Base-by-base conservation (phyloP, 2,797 vertebrate species). In the Ctenochaetus hawaiiensis region DNA sequence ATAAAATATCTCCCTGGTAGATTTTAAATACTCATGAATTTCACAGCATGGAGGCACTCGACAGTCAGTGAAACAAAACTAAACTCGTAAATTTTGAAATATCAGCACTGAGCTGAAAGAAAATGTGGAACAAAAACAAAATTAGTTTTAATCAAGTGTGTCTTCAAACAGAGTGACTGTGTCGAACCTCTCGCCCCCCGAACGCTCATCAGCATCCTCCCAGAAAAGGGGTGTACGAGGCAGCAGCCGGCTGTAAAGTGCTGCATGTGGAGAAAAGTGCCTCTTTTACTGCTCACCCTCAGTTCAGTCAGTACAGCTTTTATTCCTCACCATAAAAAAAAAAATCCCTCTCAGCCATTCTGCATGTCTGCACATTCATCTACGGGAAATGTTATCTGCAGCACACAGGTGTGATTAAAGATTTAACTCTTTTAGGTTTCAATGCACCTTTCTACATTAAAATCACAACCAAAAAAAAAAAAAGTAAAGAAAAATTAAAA, bases 271-370 rank as follows among this genome's bases (percentile, higher is more conserved):
- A 52, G 68, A 16, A 23, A 69, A 65, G 71, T 54, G 63, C 6
- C 13, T 67, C 6, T 62, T 61, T 80, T 39, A 66, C 53, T 12
- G 69, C 49, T 61, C 17, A 12, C 61, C 37, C 8, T 75, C n/a
- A 9, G 30, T 26, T 57, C 67, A 39, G 23, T 30, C 52, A 2
- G 13, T 9, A 8, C 34, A 39, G 47, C 72, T 30, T 68, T 69
- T 70, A 66, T 45, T 51, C 22, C 43, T 66, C 61, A 5, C 18
- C n/a, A 56, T 73, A 18, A 77, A 30, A 30, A 30, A 30, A 81
- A 11, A 41, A 22, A 2, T 34, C 39, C 39, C 58, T 56, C 8
- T 54, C 53, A 22, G 64, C 3, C 0, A 11, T 0, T 53, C 54
- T 58, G 23, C 9, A 11, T 10, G 18, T 56, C 60, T 49, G 43